Base-by-base conservation (phyloP, 2,888 invertebrate genomes). In the Phasia obesa region DNA sequence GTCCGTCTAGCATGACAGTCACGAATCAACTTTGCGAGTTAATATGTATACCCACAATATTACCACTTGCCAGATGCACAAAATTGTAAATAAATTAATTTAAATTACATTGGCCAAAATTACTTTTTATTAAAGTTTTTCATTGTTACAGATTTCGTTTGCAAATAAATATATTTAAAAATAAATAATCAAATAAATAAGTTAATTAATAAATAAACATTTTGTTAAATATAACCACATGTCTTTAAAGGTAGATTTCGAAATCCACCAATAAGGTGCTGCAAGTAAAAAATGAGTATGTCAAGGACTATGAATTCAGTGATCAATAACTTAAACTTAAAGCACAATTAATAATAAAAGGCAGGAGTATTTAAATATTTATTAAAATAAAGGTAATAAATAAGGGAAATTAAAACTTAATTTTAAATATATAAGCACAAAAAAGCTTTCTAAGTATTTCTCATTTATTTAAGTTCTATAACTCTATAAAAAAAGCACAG, bases 121-220 rank as follows among this genome's bases (percentile, higher is more conserved):
- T 19, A 13, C n/a, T n/a, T 64, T 82, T 82, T 78, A 78, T 82
- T 81, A 27, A 67, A 42, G 9, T 67, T 67, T 65, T 51, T 67
- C 60, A 5, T 71, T 69, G 62, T 67, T 67, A 64, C 70, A 81
- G 21, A 38, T n/a, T 44, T 59, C 6, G 19, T 75, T 75, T 76
- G 21, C 13, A 55, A 23, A 73, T 31, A 31, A 31, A 31, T 6
- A 31, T 6, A 11, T 2, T 35, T 35, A 4, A 35, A 2, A 6
- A 35, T 11, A 11, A 69, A 69, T 77, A 31, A 35, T 15, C 21
- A 64, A 60, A 27, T 60, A 13, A 76, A 53, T 53, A 53, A 62
- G 62, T 62, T 55, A 76, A 69, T 81, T 59, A 81, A 84, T 81
- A 71, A 81, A 73, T 82, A 27, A 67, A 60, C 67, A 60, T 44